A percentile compares a stretch with the other conserved stretches of the same genome.
Evolutionary conservation across 2,888 invertebrate species (phyloP).

Genomic region (Rhamphomyia laevipes): DNA sequence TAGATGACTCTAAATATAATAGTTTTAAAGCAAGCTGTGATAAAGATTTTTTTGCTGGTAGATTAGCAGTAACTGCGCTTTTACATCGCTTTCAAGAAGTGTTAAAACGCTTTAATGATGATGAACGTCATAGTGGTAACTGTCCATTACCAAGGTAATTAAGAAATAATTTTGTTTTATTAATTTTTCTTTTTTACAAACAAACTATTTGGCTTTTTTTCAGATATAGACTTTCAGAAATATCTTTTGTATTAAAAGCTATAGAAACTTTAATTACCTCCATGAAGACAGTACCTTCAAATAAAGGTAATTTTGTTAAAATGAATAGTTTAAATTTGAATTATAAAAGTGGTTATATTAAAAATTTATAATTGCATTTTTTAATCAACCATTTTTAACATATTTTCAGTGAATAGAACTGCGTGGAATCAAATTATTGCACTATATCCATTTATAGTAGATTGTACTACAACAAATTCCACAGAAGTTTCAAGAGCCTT

Average conservation of each 20-base stretch:
- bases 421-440: conserved; percentile 91
- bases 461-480: conserved; percentile 70
- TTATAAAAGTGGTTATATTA: background rate
- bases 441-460: conserved; percentile 80
- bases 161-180: background rate
- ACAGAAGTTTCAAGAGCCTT: conserved; percentile 68
- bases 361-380: background rate
- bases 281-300: conserved; percentile 80
- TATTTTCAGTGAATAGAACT: conserved; percentile 59
- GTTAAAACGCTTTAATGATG: conserved; percentile 73
- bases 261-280: conserved; percentile 84
- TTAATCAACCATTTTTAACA: background rate
- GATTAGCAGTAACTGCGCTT: conserved; percentile 81
- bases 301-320: conserved; percentile 51
- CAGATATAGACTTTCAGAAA: conserved; percentile 87
- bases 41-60: conserved; percentile 53
- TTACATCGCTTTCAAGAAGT: conserved; percentile 90
- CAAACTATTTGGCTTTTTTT: conserved; percentile 2
- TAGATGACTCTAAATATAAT: conserved; percentile 52
- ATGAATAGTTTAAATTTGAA: background rate
- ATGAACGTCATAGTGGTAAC: conserved; percentile 71
- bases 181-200: background rate
- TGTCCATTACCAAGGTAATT: conserved; percentile 69
- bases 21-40: conserved; percentile 24
- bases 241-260: conserved; percentile 90